A percentile compares a stretch with the other conserved stretches of the same genome.
These are phyloP conservation scores for Proteles cristata DNA, from an alignment of 2,113 vertebrate species.

Conservation along the genomic window DNA sequence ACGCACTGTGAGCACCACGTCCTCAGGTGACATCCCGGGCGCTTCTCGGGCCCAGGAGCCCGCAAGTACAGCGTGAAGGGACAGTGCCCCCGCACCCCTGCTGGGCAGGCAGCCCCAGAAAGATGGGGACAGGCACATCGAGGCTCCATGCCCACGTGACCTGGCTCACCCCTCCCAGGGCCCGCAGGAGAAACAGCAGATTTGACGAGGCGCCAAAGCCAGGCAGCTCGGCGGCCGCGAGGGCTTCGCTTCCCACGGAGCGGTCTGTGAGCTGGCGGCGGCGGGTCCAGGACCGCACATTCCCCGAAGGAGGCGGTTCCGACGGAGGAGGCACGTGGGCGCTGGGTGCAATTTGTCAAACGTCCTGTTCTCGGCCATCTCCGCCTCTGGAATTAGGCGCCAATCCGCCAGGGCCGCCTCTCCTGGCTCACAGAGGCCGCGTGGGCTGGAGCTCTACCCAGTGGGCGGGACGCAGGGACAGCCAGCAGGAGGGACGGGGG, in stretches of 20 bases:
- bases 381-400: neutral
- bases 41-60: neutral
- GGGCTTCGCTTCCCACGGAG: neutral
- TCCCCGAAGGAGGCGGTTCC: neutral
- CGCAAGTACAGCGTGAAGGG: rapidly evolving
- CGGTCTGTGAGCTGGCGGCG: rapidly evolving
- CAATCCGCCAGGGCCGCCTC: neutral
- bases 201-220: neutral
- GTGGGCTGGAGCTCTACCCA: neutral
- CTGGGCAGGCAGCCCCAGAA: neutral
- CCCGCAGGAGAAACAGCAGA: neutral
- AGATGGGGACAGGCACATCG: rapidly evolving
- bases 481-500: no score
- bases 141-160: neutral
- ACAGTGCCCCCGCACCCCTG: neutral
- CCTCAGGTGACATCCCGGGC: neutral
- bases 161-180: neutral
- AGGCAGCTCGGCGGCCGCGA: neutral
- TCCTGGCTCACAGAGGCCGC: neutral
- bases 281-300: no score
- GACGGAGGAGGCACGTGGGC: no score
- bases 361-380: neutral
- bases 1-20: neutral
- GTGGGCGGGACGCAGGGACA: neutral
- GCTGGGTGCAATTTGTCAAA: neutral